A percentile compares a stretch with the other conserved stretches of the same genome.
These are phyloP conservation scores for Alcedo quadribrachys DNA, from an alignment of 2,797 vertebrate species.

Conservation along the genomic window DNA sequence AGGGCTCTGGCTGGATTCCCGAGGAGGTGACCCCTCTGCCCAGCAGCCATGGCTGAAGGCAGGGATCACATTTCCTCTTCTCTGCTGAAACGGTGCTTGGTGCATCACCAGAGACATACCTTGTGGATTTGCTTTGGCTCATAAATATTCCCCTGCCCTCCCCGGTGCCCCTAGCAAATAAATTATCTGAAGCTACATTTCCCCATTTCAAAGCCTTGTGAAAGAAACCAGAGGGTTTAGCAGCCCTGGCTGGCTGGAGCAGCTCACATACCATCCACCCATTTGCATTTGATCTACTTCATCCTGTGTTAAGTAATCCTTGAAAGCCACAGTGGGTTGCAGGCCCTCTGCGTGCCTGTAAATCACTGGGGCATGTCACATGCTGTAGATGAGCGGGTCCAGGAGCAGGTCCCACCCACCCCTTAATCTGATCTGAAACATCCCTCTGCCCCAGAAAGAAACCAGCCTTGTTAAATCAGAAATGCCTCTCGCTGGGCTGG, in stretches of 20 bases:
- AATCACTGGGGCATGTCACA: background rate
- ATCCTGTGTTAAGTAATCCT: constrained; percentile 28
- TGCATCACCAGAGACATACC: background rate
- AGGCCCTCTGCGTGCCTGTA: background rate
- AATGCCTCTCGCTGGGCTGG: background rate
- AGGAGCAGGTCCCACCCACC: rapidly evolving
- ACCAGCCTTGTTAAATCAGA: background rate
- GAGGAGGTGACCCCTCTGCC: background rate
- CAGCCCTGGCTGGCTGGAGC: constrained; percentile 23
- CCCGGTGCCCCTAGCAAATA: constrained; percentile 2
- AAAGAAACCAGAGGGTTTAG: constrained; percentile 53
- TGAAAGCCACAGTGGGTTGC: background rate
- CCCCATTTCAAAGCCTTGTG: constrained; percentile 40
- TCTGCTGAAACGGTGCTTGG: rapidly evolving
- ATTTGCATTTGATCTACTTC: constrained; percentile 35
- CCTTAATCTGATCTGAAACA: rapidly evolving
- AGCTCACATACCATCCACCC: constrained; percentile 24
- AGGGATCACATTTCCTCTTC: background rate
- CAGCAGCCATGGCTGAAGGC: background rate
- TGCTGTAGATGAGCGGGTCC: background rate
- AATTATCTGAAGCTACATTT: constrained; percentile 6
- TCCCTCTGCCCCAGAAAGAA: background rate
- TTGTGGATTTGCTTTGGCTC: background rate
- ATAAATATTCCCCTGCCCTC: background rate
- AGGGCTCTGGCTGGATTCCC: background rate